Evolutionary conservation across 2,797 vertebrate species (phyloP).

Genomic region (Ceryle rudis): DNA sequence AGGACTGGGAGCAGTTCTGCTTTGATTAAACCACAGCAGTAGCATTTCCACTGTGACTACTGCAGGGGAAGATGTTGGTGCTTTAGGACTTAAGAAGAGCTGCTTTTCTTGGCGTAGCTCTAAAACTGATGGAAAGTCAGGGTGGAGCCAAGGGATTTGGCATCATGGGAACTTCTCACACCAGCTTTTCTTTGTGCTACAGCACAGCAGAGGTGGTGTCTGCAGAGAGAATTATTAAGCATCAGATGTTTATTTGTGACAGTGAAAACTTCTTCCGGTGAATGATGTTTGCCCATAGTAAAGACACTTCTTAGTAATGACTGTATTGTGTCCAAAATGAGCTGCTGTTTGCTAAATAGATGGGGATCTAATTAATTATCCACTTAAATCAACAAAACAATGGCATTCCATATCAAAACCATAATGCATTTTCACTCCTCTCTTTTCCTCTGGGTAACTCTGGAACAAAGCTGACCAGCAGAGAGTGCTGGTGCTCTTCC

Average conservation of each 20-base stretch:
- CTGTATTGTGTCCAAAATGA: background rate
- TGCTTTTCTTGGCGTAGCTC: constrained; percentile 22
- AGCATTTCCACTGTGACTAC: background rate
- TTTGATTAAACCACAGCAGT: background rate
- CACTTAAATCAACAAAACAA: background rate
- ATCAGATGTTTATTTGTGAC: background rate
- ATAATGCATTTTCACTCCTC: background rate
- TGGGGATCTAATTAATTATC: background rate
- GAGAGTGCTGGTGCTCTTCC: constrained; percentile 54
- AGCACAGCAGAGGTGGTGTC: constrained; percentile 17
- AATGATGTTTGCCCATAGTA: background rate
- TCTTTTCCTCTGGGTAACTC: background rate
- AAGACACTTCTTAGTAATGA: background rate
- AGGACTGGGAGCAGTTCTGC: background rate
- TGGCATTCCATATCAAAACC: background rate
- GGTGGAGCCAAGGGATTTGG: constrained; percentile 31
- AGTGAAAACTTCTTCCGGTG: constrained; percentile 15
- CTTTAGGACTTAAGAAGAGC: background rate
- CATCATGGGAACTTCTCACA: constrained; percentile 25
- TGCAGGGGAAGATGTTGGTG: background rate
- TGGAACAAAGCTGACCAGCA: constrained; percentile 24
- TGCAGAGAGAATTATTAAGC: background rate
- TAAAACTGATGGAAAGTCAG: constrained; percentile 39
- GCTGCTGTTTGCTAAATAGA: background rate
- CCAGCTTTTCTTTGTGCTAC: background rate